Conservation (phyloP, 2,113 vertebrate species). For the Toxotes jaculatrix region DNA sequence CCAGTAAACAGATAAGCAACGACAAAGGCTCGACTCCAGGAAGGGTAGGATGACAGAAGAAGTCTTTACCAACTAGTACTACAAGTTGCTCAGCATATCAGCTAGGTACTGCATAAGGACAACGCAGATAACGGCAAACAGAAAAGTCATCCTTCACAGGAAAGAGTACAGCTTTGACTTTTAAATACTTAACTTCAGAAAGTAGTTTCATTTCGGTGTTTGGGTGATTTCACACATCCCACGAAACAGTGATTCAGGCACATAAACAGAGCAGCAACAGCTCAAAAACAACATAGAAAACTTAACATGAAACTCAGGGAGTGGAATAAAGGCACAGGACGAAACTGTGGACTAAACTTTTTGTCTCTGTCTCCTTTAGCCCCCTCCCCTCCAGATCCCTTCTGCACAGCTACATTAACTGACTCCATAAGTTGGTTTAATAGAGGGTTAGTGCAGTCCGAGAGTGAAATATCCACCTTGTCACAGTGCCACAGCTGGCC, state of each 20-base stretch:
- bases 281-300: too few species aligned
- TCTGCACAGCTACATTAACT: constrained; percentile 30
- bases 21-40: constrained; percentile 15
- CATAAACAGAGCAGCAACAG: not conserved
- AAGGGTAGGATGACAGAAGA: constrained; percentile 12
- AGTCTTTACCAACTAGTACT: not conserved
- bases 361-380: not conserved
- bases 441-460: constrained; percentile 6
- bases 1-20: constrained; percentile 44
- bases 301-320: not conserved
- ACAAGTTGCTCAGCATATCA: not conserved
- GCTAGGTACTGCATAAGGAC: not conserved
- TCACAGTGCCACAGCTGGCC: constrained; percentile 54
- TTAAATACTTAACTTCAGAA: not conserved
- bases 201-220: constrained; percentile 1
- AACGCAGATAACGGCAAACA: not conserved
- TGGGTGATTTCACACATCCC: constrained; percentile 32
- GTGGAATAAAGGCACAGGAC: not conserved
- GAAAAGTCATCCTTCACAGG: not conserved
- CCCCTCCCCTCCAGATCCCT: not conserved
- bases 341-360: not conserved
- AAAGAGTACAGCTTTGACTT: not conserved
- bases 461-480: constrained; percentile 49
- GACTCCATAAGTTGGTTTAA: constrained; percentile 36
- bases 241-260: constrained; percentile 26